Evolutionary conservation across 2,113 vertebrate species (phyloP), one percentile per base, ranked within the genome.

Genomic region (Bubo bubo): DNA sequence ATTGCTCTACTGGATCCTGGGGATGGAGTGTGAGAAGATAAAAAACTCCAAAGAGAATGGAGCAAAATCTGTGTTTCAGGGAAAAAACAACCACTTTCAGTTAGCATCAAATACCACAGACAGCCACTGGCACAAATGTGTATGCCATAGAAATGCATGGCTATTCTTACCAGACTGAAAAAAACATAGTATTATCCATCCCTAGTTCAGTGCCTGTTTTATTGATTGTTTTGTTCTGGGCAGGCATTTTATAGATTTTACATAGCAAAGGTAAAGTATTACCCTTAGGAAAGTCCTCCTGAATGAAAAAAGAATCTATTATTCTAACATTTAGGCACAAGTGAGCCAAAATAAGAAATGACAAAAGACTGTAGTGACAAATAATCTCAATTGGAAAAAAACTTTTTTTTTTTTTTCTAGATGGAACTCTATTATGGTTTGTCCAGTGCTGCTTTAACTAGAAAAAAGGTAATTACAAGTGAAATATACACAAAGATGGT

Each of bases 141-240:
- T 24, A 27, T 66, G 14, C 23, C 11, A 26, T 35, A 62, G 14
- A 67, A 92, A 84, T 52, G 34, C 3, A 15, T 5, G 14, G 22
- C 8, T 75, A 22, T n/a, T 96, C 23, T 70, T 90, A 56, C 49
- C 34, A 22, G 32, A 76, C 39, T 50, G 58, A 89, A 85, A 82
- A 80, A 34, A 64, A 80, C 80, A 88, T 76, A 34, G 3, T 86
- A 32, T 79, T 90, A 62, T 68, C 64, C 70, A 94, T 45, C 10
- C 45, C 50, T 53, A 50, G 10, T 86, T 74, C 60, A 80, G 19
- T 90, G 53, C n/a, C 35, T 88, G 6, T 58, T 92, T 95, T 73
- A 94, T 93, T 90, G 90, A 90, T 86, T 92, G 18, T 37, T 76
- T 70, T 95, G 70, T 93, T 90, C 49, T 75, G 45, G 58, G n/a